Evolutionary conservation across 2,888 invertebrate species (phyloP), one percentile per base, ranked within the genome.

Genomic region (Nephrocerus scutellatus): DNA sequence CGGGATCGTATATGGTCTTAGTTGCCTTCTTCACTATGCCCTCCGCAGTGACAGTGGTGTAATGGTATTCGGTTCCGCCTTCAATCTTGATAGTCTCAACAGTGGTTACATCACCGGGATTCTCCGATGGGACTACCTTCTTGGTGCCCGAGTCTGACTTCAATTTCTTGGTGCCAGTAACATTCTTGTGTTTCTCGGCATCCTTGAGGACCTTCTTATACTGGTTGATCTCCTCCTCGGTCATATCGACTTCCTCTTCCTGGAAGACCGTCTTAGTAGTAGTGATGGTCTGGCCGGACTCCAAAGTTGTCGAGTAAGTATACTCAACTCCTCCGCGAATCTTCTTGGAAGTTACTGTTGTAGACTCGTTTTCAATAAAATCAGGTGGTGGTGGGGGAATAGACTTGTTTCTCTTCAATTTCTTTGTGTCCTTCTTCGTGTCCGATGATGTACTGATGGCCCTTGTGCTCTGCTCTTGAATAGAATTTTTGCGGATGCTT

Each of bases 41-140:
- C 46, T 67, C 64, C 8, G 62, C 37, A 18, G 63, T 62, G n/a
- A 68, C 63, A 2, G 67, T 68, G 36, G 66, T 66, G 30, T 66
- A 67, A 37, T 59, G 65, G 30, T 62, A 63, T 44, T 68, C 69
- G 34, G 64, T 67, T 35, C 68, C 69, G 12, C 69, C 68, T 29
- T 62, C 53, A 36, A 68, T 67, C 40, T 62, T 58, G 41, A 63
- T 63, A 28, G 67, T 67, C 51, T 68, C 67, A 3, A 67, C 65
- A 20, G 68, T 67, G 39, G 67, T 68, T 3, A 68, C 65, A 36
- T 68, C 66, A 6, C 67, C 67, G 3, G 66, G 61, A 45, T 67
- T 66, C 37, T 67, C 67, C 0, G 65, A 63, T 23, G 67, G 67
- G 6, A 67, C 62, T 35, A 66, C 50, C 50, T 66, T 65, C 53